A percentile compares a stretch with the other conserved stretches of the same genome.
Conservation (phyloP, 1,140 invertebrate species). For the Zaprionus ghesquierei region DNA sequence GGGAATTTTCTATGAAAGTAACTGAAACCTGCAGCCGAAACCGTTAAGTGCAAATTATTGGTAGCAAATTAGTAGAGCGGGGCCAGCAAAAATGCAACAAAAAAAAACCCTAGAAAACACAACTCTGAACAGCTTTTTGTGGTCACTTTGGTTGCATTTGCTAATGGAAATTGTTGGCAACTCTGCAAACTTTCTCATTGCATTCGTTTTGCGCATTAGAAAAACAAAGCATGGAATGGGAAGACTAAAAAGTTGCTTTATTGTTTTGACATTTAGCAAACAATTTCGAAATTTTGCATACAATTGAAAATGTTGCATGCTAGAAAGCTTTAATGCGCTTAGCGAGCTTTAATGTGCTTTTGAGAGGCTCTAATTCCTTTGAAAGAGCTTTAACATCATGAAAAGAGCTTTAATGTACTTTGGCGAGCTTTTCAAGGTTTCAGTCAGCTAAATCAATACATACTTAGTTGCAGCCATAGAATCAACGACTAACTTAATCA, state of each 20-base stretch:
- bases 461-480: background rate
- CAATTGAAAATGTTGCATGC: background rate
- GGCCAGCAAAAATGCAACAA: background rate
- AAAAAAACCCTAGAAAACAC: background rate
- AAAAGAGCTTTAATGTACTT: background rate
- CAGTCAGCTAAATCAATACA: background rate
- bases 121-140: constrained; percentile 53
- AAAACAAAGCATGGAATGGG: background rate
- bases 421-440: background rate
- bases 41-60: constrained; percentile 75
- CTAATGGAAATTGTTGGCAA: constrained; percentile 62
- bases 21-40: constrained; percentile 44
- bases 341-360: background rate
- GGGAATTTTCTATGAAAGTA: constrained; percentile 68
- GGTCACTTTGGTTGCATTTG: constrained; percentile 58
- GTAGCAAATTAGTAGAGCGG: constrained; percentile 69
- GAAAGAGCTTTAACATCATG: background rate
- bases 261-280: constrained; percentile 4
- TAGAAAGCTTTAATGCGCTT: background rate
- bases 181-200: constrained; percentile 15
- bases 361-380: background rate
- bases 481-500: background rate
- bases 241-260: constrained; percentile 12
- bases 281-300: background rate
- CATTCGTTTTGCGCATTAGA: background rate